Evolutionary conservation across 2,113 vertebrate species (phyloP), one percentile per base, ranked within the genome.

Genomic region (Polyodon spathula): DNA sequence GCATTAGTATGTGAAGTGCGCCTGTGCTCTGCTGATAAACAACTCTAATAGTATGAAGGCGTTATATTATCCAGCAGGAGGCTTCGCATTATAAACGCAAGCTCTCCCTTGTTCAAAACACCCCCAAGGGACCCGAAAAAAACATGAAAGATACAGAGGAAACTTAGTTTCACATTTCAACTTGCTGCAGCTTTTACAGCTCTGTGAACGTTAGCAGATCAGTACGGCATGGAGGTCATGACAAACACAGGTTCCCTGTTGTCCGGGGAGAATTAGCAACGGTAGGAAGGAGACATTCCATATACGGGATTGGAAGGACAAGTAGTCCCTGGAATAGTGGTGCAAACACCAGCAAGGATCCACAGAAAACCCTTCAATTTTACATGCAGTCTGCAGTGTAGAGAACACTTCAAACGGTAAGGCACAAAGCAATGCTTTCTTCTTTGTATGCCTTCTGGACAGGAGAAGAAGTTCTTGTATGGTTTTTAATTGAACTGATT

Each of bases 361-460:
- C 65, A 66, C 63, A 60, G 1, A 6, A 72, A 68, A 71, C 43
- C 8, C 43, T 44, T 44, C 6, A 8, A 44, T 44, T 44, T 7
- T 44, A 44, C 6, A 44, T 44, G 6, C 43, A 61, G n/a, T n/a
- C n/a, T n/a, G n/a, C n/a, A n/a, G n/a, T n/a, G n/a, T n/a, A n/a
- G n/a, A n/a, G 67, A 59, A 63, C 63, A 63, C 65, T 75, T 72
- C 66, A 62, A 63, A 69, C 71, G 78, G 75, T 81, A 83, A 71
- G 72, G 66, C 66, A 69, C 8, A 37, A 53, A 70, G 46, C 38
- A n/a, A n/a, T n/a, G n/a, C n/a, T 14, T 44, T 67, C 60, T 48
- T 40, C 60, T 67, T n/a, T 1, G 55, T 52, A 40, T n/a, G n/a
- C n/a, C 39, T 66, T 17, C 62, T 0, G 69, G 58, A 52, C n/a